A percentile compares a stretch with the other conserved stretches of the same genome.
Conservation (phyloP, 2,797 vertebrate genomes). For the Phrynocephalus guinanensis region DNA sequence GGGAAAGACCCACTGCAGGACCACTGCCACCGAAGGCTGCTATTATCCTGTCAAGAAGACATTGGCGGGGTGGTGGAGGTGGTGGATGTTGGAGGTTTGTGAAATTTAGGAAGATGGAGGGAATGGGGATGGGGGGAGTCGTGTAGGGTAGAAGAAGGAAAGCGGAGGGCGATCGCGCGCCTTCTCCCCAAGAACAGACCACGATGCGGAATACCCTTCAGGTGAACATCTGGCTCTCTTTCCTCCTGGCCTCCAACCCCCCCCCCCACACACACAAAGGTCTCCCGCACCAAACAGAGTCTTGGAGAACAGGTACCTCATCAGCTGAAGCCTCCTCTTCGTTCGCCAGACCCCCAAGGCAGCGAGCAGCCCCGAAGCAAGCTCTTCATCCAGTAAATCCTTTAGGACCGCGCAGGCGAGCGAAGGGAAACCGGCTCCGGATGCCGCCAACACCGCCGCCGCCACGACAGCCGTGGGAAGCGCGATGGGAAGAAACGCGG, state of each 20-base stretch:
- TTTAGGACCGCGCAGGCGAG: slow-evolving; percentile 7
- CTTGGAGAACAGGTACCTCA: slow-evolving; percentile 34
- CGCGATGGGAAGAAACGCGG: slow-evolving; percentile 29
- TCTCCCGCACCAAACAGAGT: slow-evolving; percentile 15
- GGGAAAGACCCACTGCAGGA: slow-evolving; percentile 82
- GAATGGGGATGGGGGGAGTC: too few species aligned
- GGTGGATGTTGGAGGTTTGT: too few species aligned
- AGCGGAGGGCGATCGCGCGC: too few species aligned
- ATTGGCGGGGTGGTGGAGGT: too few species aligned
- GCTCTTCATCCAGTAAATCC: slow-evolving; percentile 46
- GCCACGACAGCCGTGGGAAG: background rate
- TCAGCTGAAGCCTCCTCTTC: slow-evolving; percentile 42
- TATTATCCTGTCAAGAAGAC: too few species aligned
- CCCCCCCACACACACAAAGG: too few species aligned
- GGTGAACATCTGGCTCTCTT: slow-evolving; percentile 42
- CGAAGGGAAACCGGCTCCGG: background rate
- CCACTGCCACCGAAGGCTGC: slow-evolving; percentile 74
- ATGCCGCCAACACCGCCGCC: background rate
- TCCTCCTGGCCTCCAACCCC: slow-evolving; percentile 23
- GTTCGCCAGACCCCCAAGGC: slow-evolving; percentile 14
- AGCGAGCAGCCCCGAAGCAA: background rate
- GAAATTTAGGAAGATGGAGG: too few species aligned
- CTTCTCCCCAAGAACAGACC: slow-evolving; percentile 36
- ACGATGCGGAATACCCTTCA: slow-evolving; percentile 60
- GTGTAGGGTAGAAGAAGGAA: too few species aligned